phyloP scores from a whole-genome alignment of 2,113 vertebrate species.

The Channa maculata region DNA sequence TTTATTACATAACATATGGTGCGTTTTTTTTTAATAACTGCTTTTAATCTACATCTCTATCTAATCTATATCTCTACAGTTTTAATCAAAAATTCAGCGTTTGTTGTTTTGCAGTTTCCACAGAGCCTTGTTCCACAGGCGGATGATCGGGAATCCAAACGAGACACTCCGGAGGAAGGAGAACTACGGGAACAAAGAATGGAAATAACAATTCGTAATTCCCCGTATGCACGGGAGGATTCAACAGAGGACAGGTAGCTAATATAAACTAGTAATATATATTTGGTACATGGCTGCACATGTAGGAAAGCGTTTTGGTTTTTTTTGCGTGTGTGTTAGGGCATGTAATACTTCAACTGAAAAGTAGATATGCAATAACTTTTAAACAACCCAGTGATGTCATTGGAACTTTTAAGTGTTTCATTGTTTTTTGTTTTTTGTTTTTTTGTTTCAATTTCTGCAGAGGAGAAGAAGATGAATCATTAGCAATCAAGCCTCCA shows the following conservation, averaged over 20 bases:
- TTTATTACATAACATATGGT: not conserved
- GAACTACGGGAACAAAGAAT: conserved; percentile 97
- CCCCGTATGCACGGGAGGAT: conserved; percentile 93
- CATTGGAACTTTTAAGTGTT: no score
- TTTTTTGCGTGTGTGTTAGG: not conserved
- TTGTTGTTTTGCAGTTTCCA: conserved; percentile 56
- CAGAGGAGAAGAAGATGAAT: conserved; percentile 97
- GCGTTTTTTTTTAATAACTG: no score
- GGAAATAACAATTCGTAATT: conserved; percentile 99
- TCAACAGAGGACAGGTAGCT: conserved; percentile 94
- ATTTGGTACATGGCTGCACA: no score
- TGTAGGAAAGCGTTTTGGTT: not conserved
- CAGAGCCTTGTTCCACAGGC: conserved; percentile 84
- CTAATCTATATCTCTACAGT: not conserved
- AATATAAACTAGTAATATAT: not conserved
- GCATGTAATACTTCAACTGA: not conserved
- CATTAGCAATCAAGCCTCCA: conserved; percentile 96
- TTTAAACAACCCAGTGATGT: not conserved
- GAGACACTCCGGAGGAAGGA: conserved; percentile 98
- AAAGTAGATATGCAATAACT: not conserved
- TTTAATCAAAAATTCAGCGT: conserved; percentile 3
- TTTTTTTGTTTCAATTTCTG: conserved; percentile 27
- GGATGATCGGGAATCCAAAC: conserved; percentile 97
- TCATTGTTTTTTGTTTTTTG: not conserved
- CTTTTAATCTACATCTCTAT: not conserved